Conservation (phyloP, 2,797 vertebrate species). For the Perodicticus potto region DNA sequence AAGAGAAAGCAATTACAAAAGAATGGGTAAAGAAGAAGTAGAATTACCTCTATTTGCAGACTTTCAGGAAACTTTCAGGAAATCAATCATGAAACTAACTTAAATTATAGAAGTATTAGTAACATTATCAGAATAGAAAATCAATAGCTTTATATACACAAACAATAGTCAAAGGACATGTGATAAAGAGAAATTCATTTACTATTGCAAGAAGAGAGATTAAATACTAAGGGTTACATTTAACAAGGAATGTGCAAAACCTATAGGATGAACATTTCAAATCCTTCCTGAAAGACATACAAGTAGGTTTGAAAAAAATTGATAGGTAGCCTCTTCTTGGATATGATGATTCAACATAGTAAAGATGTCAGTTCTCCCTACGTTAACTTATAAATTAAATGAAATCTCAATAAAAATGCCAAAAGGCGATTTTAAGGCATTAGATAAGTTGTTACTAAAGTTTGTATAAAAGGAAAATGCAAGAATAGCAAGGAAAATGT, state of each 20-base stretch:
- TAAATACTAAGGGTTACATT: background rate
- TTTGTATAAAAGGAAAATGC: background rate
- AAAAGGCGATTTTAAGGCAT: background rate
- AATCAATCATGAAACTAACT: conserved; percentile 6
- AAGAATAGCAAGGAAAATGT: background rate
- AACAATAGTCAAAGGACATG: background rate
- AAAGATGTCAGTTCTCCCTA: background rate
- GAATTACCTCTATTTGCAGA: background rate
- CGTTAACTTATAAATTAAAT: background rate
- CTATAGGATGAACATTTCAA: background rate
- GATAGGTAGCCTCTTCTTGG: background rate
- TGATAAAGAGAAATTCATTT: background rate
- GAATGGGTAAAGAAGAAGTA: background rate
- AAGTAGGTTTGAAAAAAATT: background rate
- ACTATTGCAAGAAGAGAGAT: background rate
- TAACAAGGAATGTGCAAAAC: background rate
- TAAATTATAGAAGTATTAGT: background rate
- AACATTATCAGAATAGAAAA: background rate
- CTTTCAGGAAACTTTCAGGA: background rate
- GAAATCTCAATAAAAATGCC: background rate
- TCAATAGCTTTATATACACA: background rate
- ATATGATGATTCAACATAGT: background rate
- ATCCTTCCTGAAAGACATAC: background rate
- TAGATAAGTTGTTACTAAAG: background rate
- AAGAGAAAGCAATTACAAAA: background rate